A percentile compares a stretch with the other conserved stretches of the same genome.
Evolutionary conservation across 30 jellyfish, hydroid and myxozoan genomes (phyloP).

Genomic region (Pelagia noctiluca): DNA sequence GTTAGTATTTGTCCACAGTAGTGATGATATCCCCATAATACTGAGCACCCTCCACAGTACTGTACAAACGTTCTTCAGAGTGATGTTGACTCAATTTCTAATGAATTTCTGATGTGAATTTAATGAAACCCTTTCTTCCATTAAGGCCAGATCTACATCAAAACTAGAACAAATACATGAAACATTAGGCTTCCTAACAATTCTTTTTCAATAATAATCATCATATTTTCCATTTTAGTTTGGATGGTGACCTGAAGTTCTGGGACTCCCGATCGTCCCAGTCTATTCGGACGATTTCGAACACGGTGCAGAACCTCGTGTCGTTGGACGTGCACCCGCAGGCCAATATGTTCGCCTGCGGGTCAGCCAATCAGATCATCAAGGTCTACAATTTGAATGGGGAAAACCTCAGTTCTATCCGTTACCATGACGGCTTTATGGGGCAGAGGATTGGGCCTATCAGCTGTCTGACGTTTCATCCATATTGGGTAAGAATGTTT

Average conservation of each 20-base stretch:
- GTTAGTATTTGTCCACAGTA: no score
- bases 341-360: slow-evolving; percentile 84
- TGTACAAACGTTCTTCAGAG: no score
- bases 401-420: slow-evolving; percentile 77
- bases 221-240: slow-evolving; percentile 43
- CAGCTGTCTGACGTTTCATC: slow-evolving; percentile 93
- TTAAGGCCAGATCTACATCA: no score
- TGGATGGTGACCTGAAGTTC: slow-evolving; percentile 89
- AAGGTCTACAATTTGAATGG: slow-evolving; percentile 85
- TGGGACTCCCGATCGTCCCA: slow-evolving; percentile 95
- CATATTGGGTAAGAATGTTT: slow-evolving; percentile 88
- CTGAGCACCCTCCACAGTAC: no score
- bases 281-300: slow-evolving; percentile 79
- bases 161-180: no score
- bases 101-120: no score
- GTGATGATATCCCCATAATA: no score
- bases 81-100: no score
- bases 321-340: slow-evolving; percentile 95
- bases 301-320: slow-evolving; percentile 83
- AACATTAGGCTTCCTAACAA: no score
- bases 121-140: no score
- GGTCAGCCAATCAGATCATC: slow-evolving; percentile 92
- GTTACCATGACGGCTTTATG: slow-evolving; percentile 98
- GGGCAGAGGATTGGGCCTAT: slow-evolving; percentile 99
- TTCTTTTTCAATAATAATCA: neutral